Conservation (phyloP, 2,113 vertebrate genomes). For the Herpailurus yagouaroundi region DNA sequence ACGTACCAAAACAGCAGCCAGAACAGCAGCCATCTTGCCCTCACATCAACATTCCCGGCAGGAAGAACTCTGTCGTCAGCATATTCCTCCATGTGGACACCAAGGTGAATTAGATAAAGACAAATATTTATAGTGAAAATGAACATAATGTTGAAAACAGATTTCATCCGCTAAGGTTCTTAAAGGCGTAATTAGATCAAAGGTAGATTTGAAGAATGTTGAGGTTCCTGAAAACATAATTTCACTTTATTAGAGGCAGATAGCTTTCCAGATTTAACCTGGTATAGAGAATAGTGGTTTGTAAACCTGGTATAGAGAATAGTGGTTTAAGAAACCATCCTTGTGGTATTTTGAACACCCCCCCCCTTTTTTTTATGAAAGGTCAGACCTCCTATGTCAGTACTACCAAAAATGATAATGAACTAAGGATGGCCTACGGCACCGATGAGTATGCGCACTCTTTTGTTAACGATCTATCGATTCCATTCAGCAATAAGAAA, state of each 20-base stretch:
- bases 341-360: neutral
- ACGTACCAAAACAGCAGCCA: fast-evolving
- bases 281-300: neutral
- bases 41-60: too few relatives aligned
- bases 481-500: neutral
- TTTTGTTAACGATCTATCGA: slow-evolving; percentile 7
- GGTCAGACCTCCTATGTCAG: neutral
- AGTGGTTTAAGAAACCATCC: neutral
- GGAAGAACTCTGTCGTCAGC: neutral
- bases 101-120: neutral
- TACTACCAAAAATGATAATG: neutral
- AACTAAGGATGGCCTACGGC: neutral
- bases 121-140: neutral
- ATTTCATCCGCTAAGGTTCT: neutral
- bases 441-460: neutral
- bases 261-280: neutral
- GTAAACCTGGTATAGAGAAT: neutral
- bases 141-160: neutral
- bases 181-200: neutral
- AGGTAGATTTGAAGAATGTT: neutral
- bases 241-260: neutral
- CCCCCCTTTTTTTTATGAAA: neutral
- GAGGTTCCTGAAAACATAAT: neutral
- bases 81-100: neutral
- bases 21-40: neutral